phyloP scores from a whole-genome alignment of 2,888 invertebrate species.

The Harpalus rubripes region DNA sequence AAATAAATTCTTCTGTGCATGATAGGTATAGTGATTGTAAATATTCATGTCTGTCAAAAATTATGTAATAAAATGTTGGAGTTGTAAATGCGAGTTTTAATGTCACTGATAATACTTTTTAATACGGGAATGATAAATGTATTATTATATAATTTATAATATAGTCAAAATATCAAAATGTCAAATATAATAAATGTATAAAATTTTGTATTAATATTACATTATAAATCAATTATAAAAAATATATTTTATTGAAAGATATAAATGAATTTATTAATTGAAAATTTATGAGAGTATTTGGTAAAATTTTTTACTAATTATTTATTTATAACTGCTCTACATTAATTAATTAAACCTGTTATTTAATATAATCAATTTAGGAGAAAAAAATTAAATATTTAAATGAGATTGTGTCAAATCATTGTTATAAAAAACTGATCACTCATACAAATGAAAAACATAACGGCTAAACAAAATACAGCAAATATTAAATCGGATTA shows the following conservation, averaged over 20 bases:
- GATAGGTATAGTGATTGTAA: conserved; percentile 16
- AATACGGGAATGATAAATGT: neutral
- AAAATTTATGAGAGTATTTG: neutral
- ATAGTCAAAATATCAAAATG: neutral
- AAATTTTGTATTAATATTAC: neutral
- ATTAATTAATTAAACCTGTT: neutral
- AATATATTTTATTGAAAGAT: neutral
- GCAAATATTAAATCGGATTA: too few species aligned
- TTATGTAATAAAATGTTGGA: neutral
- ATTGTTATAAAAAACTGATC: too few species aligned
- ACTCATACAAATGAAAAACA: too few species aligned
- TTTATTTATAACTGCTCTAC: neutral
- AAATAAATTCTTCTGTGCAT: conserved; percentile 5
- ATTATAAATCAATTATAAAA: neutral
- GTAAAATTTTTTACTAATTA: neutral
- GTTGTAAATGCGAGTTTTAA: neutral
- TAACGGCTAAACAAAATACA: too few species aligned
- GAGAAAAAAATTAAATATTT: neutral
- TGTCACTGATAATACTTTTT: neutral
- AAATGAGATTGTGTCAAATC: neutral
- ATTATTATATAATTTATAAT: neutral
- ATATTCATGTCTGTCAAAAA: neutral
- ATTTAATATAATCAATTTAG: neutral
- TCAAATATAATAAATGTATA: neutral
- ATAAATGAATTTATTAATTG: conserved; percentile 7